A percentile compares a stretch with the other conserved stretches of the same genome.
These are phyloP conservation scores for Pluvialis apricaria DNA, from an alignment of 2,113 vertebrate species.

Conservation along the genomic window DNA sequence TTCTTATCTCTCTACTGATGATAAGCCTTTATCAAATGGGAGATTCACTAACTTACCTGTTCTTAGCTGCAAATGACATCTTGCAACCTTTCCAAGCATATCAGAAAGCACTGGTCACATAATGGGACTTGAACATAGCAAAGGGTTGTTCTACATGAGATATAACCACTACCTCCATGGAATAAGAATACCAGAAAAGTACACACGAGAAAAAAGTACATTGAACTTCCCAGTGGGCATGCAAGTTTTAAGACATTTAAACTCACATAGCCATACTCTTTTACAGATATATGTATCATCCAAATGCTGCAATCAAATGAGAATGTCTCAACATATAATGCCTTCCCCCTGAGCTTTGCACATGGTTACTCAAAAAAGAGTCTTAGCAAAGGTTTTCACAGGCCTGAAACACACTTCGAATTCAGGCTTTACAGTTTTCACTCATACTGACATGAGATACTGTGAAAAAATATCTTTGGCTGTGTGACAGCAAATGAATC, in stretches of 20 bases:
- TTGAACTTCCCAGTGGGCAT: not conserved
- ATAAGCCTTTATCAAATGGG: not conserved
- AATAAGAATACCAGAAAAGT: not conserved
- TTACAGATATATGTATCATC: fast-evolving
- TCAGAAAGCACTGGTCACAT: not conserved
- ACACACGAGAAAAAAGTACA: not conserved
- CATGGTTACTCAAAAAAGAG: not conserved
- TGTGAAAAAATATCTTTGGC: not conserved
- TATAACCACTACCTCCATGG: not conserved
- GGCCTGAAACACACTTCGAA: not conserved
- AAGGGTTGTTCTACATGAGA: not conserved
- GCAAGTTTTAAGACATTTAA: not conserved
- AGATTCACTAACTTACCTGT: not conserved
- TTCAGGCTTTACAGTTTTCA: not conserved
- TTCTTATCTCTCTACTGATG: not conserved
- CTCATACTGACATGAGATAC: not conserved
- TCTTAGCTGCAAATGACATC: not conserved
- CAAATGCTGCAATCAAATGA: not conserved
- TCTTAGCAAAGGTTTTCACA: not conserved
- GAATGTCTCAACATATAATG: not conserved
- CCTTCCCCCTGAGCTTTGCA: not conserved
- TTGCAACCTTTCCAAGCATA: not conserved
- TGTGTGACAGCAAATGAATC: not conserved
- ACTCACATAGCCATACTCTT: not conserved
- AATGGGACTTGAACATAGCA: not conserved